Evolutionary conservation across 2,113 vertebrate species (phyloP).

Genomic region (Copsychus sechellarum): DNA sequence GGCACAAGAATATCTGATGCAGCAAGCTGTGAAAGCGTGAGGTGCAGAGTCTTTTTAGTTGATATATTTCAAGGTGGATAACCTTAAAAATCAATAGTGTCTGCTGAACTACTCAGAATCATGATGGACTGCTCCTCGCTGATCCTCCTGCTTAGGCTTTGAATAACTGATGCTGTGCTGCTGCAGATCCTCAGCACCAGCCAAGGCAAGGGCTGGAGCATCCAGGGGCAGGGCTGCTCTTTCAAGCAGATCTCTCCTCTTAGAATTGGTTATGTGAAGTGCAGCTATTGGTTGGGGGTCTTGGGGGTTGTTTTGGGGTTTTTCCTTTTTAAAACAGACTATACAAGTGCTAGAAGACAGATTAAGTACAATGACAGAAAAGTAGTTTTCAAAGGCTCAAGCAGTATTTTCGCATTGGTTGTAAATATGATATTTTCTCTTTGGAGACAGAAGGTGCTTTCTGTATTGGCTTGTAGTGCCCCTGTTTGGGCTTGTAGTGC

Average conservation of each 20-base stretch:
- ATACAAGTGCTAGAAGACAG: background rate
- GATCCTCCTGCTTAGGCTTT: background rate
- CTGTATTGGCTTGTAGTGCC: background rate
- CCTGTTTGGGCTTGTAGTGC: background rate
- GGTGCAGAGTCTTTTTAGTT: background rate
- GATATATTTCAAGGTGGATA: constrained; percentile 30
- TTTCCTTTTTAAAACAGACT: background rate
- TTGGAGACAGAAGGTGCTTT: background rate
- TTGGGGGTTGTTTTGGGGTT: rapidly evolving
- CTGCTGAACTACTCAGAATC: background rate
- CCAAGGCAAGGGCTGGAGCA: background rate
- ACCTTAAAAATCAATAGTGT: constrained; percentile 44
- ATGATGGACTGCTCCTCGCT: background rate
- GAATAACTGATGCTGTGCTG: background rate
- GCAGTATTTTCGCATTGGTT: background rate
- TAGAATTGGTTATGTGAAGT: background rate
- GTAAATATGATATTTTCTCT: background rate
- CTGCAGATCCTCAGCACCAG: background rate
- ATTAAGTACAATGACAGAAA: background rate
- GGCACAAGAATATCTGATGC: background rate
- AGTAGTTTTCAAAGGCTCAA: background rate
- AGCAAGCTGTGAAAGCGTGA: background rate
- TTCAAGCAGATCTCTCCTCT: background rate
- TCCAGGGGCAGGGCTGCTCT: background rate
- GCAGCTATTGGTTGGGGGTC: background rate